Base-by-base conservation (phyloP, 2,888 invertebrate species). In the Thereva nobilitata region DNA sequence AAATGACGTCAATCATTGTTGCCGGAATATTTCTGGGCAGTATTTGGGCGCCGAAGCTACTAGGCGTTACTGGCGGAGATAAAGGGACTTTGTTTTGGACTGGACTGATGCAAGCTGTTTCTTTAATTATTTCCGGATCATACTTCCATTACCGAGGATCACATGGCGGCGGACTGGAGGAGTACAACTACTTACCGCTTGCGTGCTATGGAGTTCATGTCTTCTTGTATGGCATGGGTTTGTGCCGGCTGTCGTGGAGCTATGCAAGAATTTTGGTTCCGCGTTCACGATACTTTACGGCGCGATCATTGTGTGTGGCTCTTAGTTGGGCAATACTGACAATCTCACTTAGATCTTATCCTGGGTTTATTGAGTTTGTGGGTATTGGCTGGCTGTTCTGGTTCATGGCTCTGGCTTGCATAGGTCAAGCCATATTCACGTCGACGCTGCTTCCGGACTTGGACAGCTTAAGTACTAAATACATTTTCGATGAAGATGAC, bases 261-360 rank as follows among this genome's bases (percentile, higher is more conserved):
- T 70, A 69, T 37, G 64, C 68, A 7, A 52, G 68, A n/a, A 47
- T 55, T 8, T 34, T 69, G 2, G 57, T 67, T 7, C 70, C 70
- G 4, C 65, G 67, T 52, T 64, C 65, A 35, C 68, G 68, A 23
- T 70, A 68, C 42, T 70, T 70, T 53, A 68, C 55, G 10, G 54
- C 66, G 7, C 50, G 70, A n/a, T 38, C 61, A 4, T 41, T 71
- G 35, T 68, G 66, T 35, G 50, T 53, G 53, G 57, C 70, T 34
- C 35, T 86, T 61, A 90, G 88, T 73, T 90, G 90, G 90, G 80
- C 84, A 9, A 77, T 87, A n/a, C 87, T 89, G 0, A 89, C 89
- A 73, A 78, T 82, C 1, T 86, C 86, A 1, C 87, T 88, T 0
- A 85, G 85, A 68, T 75, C 86, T 34, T 90, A 89, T 56, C 84